Base-by-base conservation (phyloP, 2,888 invertebrate species). In the Cerceris ruficornis region DNA sequence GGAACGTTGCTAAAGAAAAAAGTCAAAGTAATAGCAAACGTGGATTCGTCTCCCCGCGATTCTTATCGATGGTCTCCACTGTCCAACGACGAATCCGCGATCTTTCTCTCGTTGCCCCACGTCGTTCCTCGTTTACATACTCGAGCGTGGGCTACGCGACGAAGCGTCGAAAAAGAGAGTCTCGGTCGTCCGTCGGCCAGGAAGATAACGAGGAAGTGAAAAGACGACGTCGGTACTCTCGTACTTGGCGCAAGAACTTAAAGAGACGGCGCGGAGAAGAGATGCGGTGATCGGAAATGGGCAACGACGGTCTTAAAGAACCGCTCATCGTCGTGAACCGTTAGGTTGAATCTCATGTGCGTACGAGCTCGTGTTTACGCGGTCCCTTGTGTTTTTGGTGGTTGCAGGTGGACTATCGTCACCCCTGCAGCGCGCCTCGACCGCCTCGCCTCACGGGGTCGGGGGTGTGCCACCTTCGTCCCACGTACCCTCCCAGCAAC, bases 341-440 rank as follows among this genome's bases (percentile, higher is more conserved):
- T 77, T 73, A 76, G 59, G 55, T 57, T 66, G 73, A 67, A 73
- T 66, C 28, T 67, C 46, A 71, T 82, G 64, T 76, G 76, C 69
- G 80, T 80, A 73, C 79, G 78, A 77, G 77, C 82, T 77, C 85
- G 87, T 88, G 88, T 84, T 90, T 85, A 88, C 88, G 87, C 88
- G 88, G 86, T 81, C 87, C 88, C 88, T 87, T 90, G 89, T 90
- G 87, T 90, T 88, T 89, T 91, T 92, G 90, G 92, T 91, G 91
- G 90, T 92, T 92, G 92, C 92, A 92, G 92, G 92, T 92, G 92
- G 92, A 92, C 89, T 92, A 87, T 91, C 92, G 89, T 92, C 92
- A 88, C 92, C 92, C 91, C 91, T 92, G 91, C 92, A 92, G 88
- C 92, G 92, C 88, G 91, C 92, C 91, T 90, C 91, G 84, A 91